These are phyloP conservation scores for Poeciliopsis prolifica DNA, from an alignment of 2,113 vertebrate species.

Conservation along the genomic window DNA sequence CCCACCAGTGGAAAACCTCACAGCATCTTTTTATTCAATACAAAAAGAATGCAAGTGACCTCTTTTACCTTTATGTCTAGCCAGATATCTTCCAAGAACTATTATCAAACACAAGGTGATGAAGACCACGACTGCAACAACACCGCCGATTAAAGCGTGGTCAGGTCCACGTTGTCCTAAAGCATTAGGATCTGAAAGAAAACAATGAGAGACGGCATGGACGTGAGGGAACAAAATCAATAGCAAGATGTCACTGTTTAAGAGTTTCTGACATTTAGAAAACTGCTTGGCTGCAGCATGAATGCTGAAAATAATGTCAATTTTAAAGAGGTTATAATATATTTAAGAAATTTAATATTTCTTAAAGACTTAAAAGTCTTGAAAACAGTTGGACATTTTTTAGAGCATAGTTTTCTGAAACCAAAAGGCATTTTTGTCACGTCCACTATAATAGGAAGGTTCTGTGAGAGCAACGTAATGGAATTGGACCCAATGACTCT, in stretches of 20 bases:
- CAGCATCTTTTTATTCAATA: conserved; percentile 1
- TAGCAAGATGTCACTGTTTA: conserved; percentile 6
- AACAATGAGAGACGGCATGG: conserved; percentile 28
- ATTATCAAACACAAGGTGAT: conserved; percentile 98
- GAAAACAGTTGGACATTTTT: background rate
- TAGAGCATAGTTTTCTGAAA: background rate
- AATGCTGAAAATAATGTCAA: conserved; percentile 8
- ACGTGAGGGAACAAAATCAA: conserved; percentile 13
- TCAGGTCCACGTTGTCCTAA: conserved; percentile 91
- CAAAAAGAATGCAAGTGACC: conserved; percentile 15
- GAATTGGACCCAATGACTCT: no score
- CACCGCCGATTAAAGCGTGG: conserved; percentile 95
- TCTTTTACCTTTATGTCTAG: conserved; percentile 98
- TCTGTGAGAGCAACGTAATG: no score
- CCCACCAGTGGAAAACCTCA: background rate
- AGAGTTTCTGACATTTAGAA: conserved; percentile 25
- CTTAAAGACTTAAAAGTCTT: background rate
- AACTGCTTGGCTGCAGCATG: conserved; percentile 32
- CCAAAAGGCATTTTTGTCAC: background rate
- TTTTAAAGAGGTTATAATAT: background rate
- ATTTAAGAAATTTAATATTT: background rate
- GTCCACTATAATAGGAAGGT: background rate
- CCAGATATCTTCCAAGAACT: conserved; percentile 95
- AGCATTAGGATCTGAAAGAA: conserved; percentile 90
- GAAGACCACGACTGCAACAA: conserved; percentile 98